Conservation (phyloP, 2,888 invertebrate species). For the Ochropleura plecta region DNA sequence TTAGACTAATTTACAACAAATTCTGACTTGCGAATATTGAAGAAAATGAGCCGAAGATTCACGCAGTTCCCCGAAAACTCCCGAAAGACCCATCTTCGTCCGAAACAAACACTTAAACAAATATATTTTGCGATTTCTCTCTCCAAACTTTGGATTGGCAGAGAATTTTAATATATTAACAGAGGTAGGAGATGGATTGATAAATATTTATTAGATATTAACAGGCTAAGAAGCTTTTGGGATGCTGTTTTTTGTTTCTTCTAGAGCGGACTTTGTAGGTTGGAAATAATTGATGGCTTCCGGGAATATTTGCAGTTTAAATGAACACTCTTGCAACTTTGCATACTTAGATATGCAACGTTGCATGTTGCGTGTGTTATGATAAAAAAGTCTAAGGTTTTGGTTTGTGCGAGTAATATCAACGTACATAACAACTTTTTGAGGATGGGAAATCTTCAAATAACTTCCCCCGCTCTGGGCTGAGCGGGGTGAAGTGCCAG, state of each 20-base stretch:
- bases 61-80: conserved; percentile 27
- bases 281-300: background rate
- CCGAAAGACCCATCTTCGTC: conserved; percentile 19
- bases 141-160: conserved; percentile 48
- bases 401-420: background rate
- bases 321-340: background rate
- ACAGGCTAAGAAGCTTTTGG: conserved; percentile 52
- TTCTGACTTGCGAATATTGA: conserved; percentile 56
- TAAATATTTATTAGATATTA: conserved; percentile 66
- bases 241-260: conserved; percentile 38
- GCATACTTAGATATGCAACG: background rate
- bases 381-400: background rate
- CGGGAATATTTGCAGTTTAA: background rate
- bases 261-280: background rate
- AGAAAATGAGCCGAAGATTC: conserved; percentile 48
- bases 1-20: conserved; percentile 63
- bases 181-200: conserved; percentile 46
- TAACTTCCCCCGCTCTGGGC: too few relatives aligned
- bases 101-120: conserved; percentile 54
- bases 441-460: too few relatives aligned
- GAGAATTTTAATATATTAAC: conserved; percentile 65
- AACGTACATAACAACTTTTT: background rate
- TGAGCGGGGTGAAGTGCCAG: too few relatives aligned
- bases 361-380: background rate
- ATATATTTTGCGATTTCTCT: conserved; percentile 51